phyloP scores from a whole-genome alignment of 2,888 invertebrate genomes.

The Spilosoma lubricipeda region DNA sequence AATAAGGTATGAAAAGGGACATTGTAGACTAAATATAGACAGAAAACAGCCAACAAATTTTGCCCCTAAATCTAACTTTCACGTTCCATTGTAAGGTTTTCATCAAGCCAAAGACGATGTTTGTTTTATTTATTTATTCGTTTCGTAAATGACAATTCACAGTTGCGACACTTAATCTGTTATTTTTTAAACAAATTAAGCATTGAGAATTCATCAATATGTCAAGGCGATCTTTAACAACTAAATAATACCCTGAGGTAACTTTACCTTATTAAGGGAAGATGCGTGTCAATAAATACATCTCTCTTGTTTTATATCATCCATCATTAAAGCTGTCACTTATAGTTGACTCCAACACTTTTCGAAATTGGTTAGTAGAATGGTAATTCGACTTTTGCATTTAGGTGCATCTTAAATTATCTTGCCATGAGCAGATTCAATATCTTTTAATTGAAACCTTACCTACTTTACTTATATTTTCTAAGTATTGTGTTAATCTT shows the following conservation, averaged over 20 bases:
- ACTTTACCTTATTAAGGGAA: constrained; percentile 38
- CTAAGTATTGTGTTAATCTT: not conserved
- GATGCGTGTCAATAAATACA: constrained; percentile 42
- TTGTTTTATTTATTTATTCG: not conserved
- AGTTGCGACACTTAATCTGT: not conserved
- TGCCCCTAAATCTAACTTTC: not conserved
- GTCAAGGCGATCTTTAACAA: constrained; percentile 27
- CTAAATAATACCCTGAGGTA: constrained; percentile 30
- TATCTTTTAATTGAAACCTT: not conserved
- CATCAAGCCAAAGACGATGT: not conserved
- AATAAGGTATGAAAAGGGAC: constrained; percentile 15
- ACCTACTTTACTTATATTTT: not conserved
- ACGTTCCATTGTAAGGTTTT: constrained; percentile 1
- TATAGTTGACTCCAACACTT: constrained; percentile 16
- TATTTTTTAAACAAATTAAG: constrained; percentile 15
- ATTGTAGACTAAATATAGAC: constrained; percentile 23
- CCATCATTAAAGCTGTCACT: constrained; percentile 23
- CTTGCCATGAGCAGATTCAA: not conserved
- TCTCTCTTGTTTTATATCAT: constrained; percentile 34
- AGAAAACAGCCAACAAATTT: constrained; percentile 3
- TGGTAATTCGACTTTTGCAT: constrained; percentile 12
- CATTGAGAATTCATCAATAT: constrained; percentile 5
- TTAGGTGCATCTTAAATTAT: constrained; percentile 14
- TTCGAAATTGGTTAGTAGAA: constrained; percentile 13
- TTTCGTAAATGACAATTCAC: not conserved